Evolutionary conservation across 2,888 invertebrate genomes (phyloP).

Genomic region (Andrena praecox): DNA sequence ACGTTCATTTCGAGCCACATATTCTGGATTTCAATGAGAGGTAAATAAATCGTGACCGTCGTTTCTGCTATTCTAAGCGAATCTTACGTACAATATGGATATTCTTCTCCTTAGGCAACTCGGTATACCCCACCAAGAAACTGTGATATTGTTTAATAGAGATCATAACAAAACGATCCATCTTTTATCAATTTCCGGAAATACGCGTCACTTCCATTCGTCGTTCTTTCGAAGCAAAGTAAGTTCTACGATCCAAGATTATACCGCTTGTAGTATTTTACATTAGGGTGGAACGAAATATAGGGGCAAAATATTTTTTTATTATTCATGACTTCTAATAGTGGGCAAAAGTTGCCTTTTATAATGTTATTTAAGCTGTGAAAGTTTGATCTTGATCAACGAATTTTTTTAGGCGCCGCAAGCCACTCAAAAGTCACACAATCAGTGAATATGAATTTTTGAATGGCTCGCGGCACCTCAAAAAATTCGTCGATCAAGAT

Average conservation of each 20-base stretch:
- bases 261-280: background rate
- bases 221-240: slow-evolving; percentile 99
- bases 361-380: too few relatives aligned
- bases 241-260: slow-evolving; percentile 71
- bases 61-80: slow-evolving; percentile 12
- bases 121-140: slow-evolving; percentile 94
- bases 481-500: too few relatives aligned
- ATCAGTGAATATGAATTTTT: too few relatives aligned
- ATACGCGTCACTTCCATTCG: slow-evolving; percentile 97
- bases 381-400: too few relatives aligned
- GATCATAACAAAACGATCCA: slow-evolving; percentile 95
- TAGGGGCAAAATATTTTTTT: too few relatives aligned
- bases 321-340: too few relatives aligned
- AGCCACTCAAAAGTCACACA: too few relatives aligned
- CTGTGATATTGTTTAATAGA: slow-evolving; percentile 95
- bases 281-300: background rate
- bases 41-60: slow-evolving; percentile 81
- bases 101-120: slow-evolving; percentile 88
- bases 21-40: slow-evolving; percentile 90
- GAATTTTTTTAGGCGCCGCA: too few relatives aligned
- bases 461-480: too few relatives aligned
- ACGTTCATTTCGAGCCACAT: slow-evolving; percentile 88
- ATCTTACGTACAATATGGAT: slow-evolving; percentile 23
- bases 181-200: slow-evolving; percentile 97
- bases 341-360: too few relatives aligned